Base-by-base conservation (phyloP, 2,113 vertebrate species). In the Meles meles region DNA sequence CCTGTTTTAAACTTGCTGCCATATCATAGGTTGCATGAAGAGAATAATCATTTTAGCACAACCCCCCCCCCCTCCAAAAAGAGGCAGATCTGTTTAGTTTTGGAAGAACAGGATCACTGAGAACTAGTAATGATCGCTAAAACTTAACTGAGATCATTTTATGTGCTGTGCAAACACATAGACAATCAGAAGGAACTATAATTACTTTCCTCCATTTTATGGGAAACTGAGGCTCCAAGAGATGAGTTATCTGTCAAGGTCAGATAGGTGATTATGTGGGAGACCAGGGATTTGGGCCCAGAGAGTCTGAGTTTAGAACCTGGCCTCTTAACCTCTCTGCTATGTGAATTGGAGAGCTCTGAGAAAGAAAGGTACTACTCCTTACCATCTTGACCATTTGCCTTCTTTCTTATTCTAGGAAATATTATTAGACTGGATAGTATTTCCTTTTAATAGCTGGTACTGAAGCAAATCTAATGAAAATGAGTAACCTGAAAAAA, bases 361-460 rank as follows among this genome's bases (percentile, higher is more conserved):
- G 71, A 71, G 86, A 94, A 61, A 93, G 80, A 96, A 98, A 96
- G 95, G 80, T 49, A 77, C 59, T 83, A 21, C 93, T 97, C 80
- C 71, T 88, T 93, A 97, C 96, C 94, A 88, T 89, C 76, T 92
- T 90, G 93, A 98, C 79, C 67, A 85, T 93, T 67, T 91, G 55
- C 31, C 61, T 97, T 71, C 94, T 97, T 90, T 94, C 80, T 92
- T 89, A 94, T 76, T 59, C 25, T 69, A 79, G 77, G 71, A 69
- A 34, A 29, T 0, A 9, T 96, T 90, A 34, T 69, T 47, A 98
- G 84, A 96, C 65, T 20, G 59, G 84, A 87, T 71, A 69, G 47
- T 72, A 47, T 97, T 90, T 93, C 85, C 92, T 97, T 95, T 96
- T 77, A 97, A 97, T 97, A 88, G 72, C 92, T 94, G 87, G 39